These are phyloP conservation scores for Tragelaphus imberbis DNA, from an alignment of 2,113 vertebrate species.

Conservation along the genomic window DNA sequence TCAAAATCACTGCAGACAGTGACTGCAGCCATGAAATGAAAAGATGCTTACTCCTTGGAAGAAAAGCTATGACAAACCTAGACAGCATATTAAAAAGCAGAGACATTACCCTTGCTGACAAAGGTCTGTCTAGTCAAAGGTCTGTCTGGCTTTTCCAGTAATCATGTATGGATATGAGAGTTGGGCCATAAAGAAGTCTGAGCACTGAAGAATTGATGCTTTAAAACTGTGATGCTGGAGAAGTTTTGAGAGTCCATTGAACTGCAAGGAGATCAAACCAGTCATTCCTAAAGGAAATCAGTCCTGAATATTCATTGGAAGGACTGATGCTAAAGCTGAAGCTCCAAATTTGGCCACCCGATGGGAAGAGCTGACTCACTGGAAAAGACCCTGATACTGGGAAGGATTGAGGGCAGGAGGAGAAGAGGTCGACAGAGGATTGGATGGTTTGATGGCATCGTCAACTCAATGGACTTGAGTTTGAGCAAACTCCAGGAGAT, in stretches of 20 bases:
- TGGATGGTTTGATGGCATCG: rapidly evolving
- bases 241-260: neutral
- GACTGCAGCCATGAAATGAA: neutral
- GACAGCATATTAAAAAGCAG: neutral
- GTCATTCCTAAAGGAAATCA: neutral
- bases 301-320: neutral
- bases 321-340: neutral
- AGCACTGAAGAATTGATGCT: neutral
- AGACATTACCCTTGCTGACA: neutral
- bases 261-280: neutral
- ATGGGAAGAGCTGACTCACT: neutral
- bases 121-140: neutral
- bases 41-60: neutral
- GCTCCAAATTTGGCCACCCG: neutral
- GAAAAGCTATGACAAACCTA: neutral
- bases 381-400: neutral
- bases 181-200: neutral
- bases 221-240: neutral
- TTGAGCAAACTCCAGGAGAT: neutral
- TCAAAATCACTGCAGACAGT: neutral
- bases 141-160: neutral
- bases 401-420: neutral
- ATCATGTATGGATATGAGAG: neutral
- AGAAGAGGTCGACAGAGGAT: neutral
- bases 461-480: neutral